Evolutionary conservation across 1,140 invertebrate species (phyloP), one percentile per base, ranked within the genome.

Genomic region (Episyrphus balteatus): DNA sequence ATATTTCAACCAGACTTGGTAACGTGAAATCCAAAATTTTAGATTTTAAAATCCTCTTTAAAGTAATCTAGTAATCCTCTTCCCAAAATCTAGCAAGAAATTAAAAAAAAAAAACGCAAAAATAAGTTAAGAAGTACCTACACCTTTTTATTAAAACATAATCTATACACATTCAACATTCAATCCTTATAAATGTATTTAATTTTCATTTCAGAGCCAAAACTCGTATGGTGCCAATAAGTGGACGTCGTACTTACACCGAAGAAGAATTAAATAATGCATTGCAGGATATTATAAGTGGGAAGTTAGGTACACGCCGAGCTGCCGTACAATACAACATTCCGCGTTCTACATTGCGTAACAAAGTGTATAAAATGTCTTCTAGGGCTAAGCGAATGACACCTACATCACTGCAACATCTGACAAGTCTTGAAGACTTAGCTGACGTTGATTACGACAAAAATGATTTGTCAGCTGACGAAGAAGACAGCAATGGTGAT

Each of bases 311-410:
- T 41, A 94, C 91, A 2, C 72, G 92, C 31, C 77, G 93, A 49
- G 92, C 92, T 1, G 88, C 93, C 32, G 89, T 90, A 26, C 84
- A 95, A 51, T 97, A 97, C 68, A 91, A 92, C 48, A 94, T 97
- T 63, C 93, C 93, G 5, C 77, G 93, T 45, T 95, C 92, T 45
- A 96, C 92, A 3, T 76, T 98, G 7, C 78, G 92, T 37, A 96
- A 96, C 73, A 97, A 97, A 75, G 82, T 88, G 57, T 93, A 88
- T 75, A 93, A 92, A 68, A 72, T 90, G 58, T 83, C 85, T 32
- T 73, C 82, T 69, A 84, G 82, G 59, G 70, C 75, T 46, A 79
- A 82, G 61, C 72, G 80, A 46, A 75, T 80, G 54, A 76, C 69
- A 55, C 71, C 71, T 49, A 63, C 69, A 69, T 55, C 59, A 69